Percentiles rank a stretch among this genome's conserved stretches.
phyloP scores from a whole-genome alignment of 2,797 vertebrate genomes.

The Falco columbarius region DNA sequence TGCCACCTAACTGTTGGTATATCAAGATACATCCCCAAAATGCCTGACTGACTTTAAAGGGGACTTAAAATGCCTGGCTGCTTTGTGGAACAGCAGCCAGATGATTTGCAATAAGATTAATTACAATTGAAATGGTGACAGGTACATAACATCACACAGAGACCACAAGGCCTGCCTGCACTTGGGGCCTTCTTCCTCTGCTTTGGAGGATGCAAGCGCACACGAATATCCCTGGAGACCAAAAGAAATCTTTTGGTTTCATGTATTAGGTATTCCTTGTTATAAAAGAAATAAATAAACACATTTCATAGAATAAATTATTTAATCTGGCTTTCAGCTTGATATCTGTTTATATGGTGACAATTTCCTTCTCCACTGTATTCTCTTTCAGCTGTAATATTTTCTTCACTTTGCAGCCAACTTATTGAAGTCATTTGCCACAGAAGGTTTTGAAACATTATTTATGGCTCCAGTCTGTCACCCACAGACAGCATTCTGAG shows the following conservation, averaged over 20 bases:
- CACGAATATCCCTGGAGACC: not conserved
- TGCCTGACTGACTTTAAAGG: not conserved
- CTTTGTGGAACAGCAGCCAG: not conserved
- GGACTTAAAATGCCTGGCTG: not conserved
- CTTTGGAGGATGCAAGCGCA: not conserved
- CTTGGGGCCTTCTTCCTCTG: not conserved
- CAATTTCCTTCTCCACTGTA: not conserved
- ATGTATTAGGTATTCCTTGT: not conserved
- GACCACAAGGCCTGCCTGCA: not conserved
- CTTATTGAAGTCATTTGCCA: constrained; percentile 25
- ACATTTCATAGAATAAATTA: not conserved
- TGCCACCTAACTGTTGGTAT: not conserved
- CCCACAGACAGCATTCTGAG: not conserved
- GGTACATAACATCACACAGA: not conserved
- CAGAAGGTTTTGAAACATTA: constrained; percentile 1
- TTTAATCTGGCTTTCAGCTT: not conserved
- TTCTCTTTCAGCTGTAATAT: not conserved
- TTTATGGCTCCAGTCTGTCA: constrained; percentile 11
- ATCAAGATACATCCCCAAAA: not conserved
- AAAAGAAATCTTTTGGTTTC: not conserved
- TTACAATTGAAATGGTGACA: not conserved
- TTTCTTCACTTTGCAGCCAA: not conserved
- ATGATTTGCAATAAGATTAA: not conserved
- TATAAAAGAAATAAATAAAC: not conserved
- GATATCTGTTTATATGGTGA: not conserved